Conservation (phyloP, 2,113 vertebrate genomes). For the Haemorhous mexicanus region DNA sequence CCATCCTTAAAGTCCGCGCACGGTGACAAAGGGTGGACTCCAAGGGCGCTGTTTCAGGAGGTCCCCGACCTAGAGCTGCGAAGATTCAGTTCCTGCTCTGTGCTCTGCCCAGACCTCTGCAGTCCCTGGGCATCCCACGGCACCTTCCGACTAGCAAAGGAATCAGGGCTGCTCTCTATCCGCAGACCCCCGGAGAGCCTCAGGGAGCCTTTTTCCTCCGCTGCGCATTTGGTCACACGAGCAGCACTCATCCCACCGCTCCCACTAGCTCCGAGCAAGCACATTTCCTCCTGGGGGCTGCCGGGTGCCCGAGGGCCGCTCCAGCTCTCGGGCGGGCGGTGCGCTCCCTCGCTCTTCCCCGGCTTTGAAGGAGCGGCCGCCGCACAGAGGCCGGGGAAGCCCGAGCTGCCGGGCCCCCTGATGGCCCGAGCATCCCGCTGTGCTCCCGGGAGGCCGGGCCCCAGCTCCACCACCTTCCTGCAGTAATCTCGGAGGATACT, state of each 20-base stretch:
- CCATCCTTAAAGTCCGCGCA: rapidly evolving
- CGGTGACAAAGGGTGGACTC: rapidly evolving
- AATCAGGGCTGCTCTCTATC: neutral
- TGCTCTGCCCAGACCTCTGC: neutral
- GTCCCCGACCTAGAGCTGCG: no score
- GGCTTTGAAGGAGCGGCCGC: rapidly evolving
- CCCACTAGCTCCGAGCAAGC: rapidly evolving
- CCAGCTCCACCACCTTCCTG: neutral
- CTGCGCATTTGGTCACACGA: rapidly evolving
- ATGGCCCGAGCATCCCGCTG: neutral
- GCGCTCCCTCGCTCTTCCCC: rapidly evolving
- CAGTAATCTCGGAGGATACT: neutral
- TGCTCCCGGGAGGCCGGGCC: neutral
- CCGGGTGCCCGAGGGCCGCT: rapidly evolving
- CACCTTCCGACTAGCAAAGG: rapidly evolving
- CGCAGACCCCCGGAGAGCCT: no score
- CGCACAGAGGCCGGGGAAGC: rapidly evolving
- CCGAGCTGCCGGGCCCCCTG: neutral
- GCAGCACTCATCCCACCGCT: rapidly evolving
- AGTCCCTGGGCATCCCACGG: rapidly evolving
- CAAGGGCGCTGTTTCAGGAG: neutral
- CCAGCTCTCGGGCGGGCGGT: rapidly evolving
- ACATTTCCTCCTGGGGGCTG: rapidly evolving
- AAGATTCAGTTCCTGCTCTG: neutral
- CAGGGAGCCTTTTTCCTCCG: rapidly evolving